Evolutionary conservation across 2,113 vertebrate genomes (phyloP).

Genomic region (Meriones unguiculatus): DNA sequence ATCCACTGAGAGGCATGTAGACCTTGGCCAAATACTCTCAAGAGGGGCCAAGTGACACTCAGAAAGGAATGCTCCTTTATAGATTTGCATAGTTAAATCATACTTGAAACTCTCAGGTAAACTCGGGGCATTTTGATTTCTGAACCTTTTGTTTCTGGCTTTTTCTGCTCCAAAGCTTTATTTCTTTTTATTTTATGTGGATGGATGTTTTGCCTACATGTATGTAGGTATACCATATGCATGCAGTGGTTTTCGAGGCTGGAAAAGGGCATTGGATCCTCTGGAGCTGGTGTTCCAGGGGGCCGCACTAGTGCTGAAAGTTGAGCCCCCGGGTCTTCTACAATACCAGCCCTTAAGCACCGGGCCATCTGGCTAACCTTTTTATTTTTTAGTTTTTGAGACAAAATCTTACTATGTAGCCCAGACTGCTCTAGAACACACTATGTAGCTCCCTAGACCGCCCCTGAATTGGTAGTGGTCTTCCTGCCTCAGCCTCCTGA

Average conservation of each 20-base stretch:
- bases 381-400: neutral
- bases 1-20: neutral
- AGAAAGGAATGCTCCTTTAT: neutral
- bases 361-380: neutral
- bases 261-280: neutral
- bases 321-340: neutral
- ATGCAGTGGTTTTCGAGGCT: neutral
- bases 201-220: neutral
- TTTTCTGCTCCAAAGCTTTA: neutral
- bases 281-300: neutral
- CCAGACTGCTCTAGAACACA: neutral
- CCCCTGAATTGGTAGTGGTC: neutral
- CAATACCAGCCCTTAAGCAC: neutral
- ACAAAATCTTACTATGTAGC: neutral
- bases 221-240: neutral
- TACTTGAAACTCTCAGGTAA: slow-evolving; percentile 13
- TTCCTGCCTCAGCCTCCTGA: neutral
- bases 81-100: neutral
- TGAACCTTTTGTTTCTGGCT: neutral
- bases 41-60: slow-evolving; percentile 10
- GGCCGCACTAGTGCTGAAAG: neutral
- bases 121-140: neutral
- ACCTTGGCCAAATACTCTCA: neutral
- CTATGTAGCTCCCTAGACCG: neutral
- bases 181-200: neutral